Percentiles rank a stretch among this genome's conserved stretches.
These are phyloP conservation scores for Chrysolina oricalcia DNA, from an alignment of 2,888 invertebrate genomes.

Conservation along the genomic window DNA sequence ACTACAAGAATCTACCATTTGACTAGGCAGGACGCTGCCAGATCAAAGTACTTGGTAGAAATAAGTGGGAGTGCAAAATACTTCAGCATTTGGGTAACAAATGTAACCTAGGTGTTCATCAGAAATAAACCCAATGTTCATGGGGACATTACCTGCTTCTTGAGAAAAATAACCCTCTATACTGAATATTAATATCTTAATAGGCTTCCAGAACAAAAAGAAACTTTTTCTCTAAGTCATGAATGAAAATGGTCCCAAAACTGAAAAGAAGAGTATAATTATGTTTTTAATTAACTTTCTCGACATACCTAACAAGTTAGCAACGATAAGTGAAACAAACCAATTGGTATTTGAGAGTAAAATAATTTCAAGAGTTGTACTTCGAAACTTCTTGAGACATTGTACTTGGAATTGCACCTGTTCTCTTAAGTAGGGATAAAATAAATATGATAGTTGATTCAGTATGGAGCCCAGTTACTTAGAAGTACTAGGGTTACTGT, in stretches of 20 bases:
- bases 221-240: background rate
- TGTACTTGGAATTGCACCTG: background rate
- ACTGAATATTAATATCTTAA: background rate
- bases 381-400: background rate
- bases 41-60: background rate
- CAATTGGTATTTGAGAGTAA: background rate
- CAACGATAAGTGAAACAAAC: background rate
- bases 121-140: background rate
- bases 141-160: background rate
- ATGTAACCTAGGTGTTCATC: background rate
- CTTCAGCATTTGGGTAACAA: background rate
- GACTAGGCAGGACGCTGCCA: background rate
- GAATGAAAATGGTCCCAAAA: background rate
- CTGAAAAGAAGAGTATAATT: background rate
- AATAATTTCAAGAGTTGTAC: background rate
- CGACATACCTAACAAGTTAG: background rate
- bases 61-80: background rate
- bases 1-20: slow-evolving; percentile 1
- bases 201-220: background rate
- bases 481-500: no score
- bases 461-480: no score
- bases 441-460: background rate
- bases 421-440: background rate
- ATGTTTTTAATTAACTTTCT: background rate
- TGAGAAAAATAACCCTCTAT: background rate